Evolutionary conservation across 2,888 invertebrate species (phyloP).

Genomic region (Conops quadrifasciatus): DNA sequence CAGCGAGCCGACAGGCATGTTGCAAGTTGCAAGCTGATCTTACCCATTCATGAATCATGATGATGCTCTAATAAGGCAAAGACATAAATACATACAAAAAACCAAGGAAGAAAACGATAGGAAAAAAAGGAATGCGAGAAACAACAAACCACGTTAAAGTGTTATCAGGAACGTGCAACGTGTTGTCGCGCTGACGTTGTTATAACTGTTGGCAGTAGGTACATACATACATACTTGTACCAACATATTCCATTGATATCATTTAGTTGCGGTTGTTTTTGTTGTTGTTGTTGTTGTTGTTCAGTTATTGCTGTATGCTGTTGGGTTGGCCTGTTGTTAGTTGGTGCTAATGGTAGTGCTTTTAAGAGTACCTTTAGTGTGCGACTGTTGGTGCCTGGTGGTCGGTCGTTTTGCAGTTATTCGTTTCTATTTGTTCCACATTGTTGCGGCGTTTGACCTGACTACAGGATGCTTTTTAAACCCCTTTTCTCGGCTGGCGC

Average conservation of each 20-base stretch:
- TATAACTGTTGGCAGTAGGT: not conserved
- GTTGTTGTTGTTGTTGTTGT: conserved; percentile 4
- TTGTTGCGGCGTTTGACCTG: conserved; percentile 7
- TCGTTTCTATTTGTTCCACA: conserved; percentile 24
- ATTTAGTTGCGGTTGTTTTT: not conserved
- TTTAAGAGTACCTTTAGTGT: conserved; percentile 1
- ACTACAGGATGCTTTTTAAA: no score
- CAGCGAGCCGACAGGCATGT: conserved; percentile 11
- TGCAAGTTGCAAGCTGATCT: conserved; percentile 29
- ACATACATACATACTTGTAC: not conserved
- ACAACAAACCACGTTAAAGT: not conserved
- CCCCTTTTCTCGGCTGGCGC: no score
- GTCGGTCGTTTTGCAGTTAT: conserved; percentile 12
- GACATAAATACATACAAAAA: not conserved
- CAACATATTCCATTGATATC: no score
- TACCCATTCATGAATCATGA: conserved; percentile 14
- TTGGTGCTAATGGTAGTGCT: no score
- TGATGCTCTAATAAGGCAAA: not conserved
- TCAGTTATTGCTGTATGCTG: no score
- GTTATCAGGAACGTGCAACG: conserved; percentile 32
- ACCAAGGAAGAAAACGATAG: not conserved
- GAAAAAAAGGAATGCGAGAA: not conserved
- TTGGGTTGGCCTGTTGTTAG: no score
- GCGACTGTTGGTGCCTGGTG: not conserved
- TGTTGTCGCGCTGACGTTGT: conserved; percentile 7